Evolutionary conservation across 2,113 vertebrate genomes (phyloP).

Genomic region (Equus quagga): DNA sequence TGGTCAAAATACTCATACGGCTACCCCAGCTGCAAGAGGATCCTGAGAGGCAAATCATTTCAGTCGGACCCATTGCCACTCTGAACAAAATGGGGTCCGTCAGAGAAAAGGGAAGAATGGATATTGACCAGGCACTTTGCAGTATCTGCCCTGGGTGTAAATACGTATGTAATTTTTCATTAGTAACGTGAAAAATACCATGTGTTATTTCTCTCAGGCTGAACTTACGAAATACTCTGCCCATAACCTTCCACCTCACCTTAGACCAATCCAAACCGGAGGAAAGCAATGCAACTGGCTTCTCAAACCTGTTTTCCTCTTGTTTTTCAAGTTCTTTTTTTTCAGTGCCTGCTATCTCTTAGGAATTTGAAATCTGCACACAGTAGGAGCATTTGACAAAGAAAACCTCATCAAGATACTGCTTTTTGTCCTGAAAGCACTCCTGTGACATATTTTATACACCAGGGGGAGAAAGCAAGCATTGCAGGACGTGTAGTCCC

Average conservation of each 20-base stretch:
- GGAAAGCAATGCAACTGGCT: not conserved
- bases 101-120: not conserved
- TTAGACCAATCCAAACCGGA: not conserved
- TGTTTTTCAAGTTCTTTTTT: not conserved
- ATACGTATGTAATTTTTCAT: not conserved
- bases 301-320: conserved; percentile 44
- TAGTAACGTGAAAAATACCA: not conserved
- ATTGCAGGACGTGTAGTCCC: no score
- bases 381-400: not conserved
- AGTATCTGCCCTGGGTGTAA: not conserved
- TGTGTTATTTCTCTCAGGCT: not conserved
- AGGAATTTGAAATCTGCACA: conserved; percentile 54
- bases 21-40: not conserved
- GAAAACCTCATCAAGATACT: not conserved
- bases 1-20: not conserved
- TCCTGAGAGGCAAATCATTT: not conserved
- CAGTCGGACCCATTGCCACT: not conserved
- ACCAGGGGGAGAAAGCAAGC: not conserved
- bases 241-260: conserved; percentile 1
- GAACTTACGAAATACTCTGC: conserved; percentile 2
- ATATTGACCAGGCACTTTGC: not conserved
- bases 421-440: conserved; percentile 52
- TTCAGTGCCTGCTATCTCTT: not conserved
- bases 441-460: not conserved
- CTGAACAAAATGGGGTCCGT: not conserved